Conservation (phyloP, 2,888 invertebrate genomes). For the Amitus sp. region DNA sequence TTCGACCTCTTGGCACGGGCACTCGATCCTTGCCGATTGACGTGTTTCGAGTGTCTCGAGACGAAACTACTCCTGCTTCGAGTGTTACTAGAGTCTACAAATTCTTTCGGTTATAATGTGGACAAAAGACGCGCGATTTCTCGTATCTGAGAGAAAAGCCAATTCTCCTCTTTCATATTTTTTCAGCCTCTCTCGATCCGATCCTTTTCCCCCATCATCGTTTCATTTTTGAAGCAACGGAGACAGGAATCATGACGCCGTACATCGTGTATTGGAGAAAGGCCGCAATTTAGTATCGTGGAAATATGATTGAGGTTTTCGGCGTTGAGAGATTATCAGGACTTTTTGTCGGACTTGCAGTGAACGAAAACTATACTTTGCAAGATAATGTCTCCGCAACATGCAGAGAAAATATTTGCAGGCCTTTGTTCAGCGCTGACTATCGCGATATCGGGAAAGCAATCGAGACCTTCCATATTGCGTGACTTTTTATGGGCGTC, state of each 20-base stretch:
- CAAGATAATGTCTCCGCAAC: constrained; percentile 37
- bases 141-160: background rate
- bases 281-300: constrained; percentile 27
- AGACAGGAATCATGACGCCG: background rate
- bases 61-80: constrained; percentile 31
- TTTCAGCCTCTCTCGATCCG: background rate
- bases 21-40: constrained; percentile 37
- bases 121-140: constrained; percentile 7
- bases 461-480: constrained; percentile 39
- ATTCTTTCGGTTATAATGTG: constrained; percentile 30
- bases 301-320: constrained; percentile 33
- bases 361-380: constrained; percentile 21
- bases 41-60: constrained; percentile 36
- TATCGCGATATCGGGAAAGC: constrained; percentile 39
- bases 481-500: constrained; percentile 38
- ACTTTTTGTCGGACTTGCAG: constrained; percentile 7
- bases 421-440: constrained; percentile 31
- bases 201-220: background rate
- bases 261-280: background rate
- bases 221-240: background rate
- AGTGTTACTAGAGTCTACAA: constrained; percentile 31
- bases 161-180: background rate
- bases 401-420: constrained; percentile 34
- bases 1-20: constrained; percentile 18
- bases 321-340: constrained; percentile 18